These are phyloP conservation scores for Clostera curtula DNA, from an alignment of 2,888 invertebrate genomes.

Conservation along the genomic window DNA sequence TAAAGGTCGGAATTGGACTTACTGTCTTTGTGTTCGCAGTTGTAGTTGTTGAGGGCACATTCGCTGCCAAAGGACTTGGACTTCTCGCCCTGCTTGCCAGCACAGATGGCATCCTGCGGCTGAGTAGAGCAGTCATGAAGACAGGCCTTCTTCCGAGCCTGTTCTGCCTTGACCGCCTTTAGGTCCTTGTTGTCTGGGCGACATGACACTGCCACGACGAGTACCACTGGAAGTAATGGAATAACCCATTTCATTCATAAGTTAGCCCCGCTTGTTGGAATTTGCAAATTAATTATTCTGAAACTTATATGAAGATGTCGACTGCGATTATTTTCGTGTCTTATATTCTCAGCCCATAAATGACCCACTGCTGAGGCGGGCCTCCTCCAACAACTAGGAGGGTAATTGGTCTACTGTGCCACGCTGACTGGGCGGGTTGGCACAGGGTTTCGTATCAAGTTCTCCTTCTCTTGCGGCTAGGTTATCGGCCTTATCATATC, in stretches of 20 bases:
- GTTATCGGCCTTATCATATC: too few relatives aligned
- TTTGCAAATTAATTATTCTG: too few relatives aligned
- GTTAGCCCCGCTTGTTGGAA: too few relatives aligned
- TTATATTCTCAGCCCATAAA: too few relatives aligned
- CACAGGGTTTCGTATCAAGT: too few relatives aligned
- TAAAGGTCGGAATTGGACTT: conserved; percentile 32
- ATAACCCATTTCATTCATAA: background rate
- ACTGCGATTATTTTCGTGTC: too few relatives aligned
- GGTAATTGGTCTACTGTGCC: too few relatives aligned
- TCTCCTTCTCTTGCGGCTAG: too few relatives aligned
- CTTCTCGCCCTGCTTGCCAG: conserved; percentile 73
- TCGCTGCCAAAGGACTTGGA: conserved; percentile 77
- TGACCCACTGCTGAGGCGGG: too few relatives aligned
- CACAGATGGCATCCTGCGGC: conserved; percentile 79
- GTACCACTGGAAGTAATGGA: conserved; percentile 40
- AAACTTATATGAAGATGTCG: too few relatives aligned
- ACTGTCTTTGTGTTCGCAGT: conserved; percentile 80
- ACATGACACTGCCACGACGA: conserved; percentile 55
- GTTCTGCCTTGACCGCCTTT: conserved; percentile 76
- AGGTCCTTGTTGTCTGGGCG: conserved; percentile 76
- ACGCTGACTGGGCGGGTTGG: too few relatives aligned
- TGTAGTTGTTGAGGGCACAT: conserved; percentile 78
- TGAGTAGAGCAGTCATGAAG: conserved; percentile 68
- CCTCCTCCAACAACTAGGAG: too few relatives aligned
- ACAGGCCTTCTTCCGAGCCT: conserved; percentile 71